Conservation (phyloP, 2,888 invertebrate species). For the Leptinotarsa haldemani region DNA sequence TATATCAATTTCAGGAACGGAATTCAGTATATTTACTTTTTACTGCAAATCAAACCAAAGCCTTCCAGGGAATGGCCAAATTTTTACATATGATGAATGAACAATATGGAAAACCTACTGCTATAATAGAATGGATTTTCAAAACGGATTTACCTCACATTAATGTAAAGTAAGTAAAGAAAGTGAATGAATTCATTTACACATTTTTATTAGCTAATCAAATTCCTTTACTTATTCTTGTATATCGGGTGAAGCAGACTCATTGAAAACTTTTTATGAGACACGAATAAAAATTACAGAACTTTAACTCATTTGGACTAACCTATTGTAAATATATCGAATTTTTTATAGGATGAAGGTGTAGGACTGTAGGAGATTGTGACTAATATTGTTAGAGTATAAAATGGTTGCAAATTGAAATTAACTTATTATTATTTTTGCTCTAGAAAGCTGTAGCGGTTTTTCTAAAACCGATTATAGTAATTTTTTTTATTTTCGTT, state of each 20-base stretch:
- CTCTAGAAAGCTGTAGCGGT: too few species aligned
- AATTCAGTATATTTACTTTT: conserved; percentile 67
- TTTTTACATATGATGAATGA: conserved; percentile 35
- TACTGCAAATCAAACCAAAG: conserved; percentile 66
- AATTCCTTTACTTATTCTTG: neutral
- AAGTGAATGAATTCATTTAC: neutral
- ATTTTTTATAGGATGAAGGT: too few species aligned
- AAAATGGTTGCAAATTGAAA: too few species aligned
- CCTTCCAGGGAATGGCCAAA: conserved; percentile 48
- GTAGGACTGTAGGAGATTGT: too few species aligned
- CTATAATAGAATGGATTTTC: conserved; percentile 41
- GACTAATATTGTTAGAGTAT: too few species aligned
- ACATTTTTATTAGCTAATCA: neutral
- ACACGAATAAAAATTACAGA: too few species aligned
- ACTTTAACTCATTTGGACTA: too few species aligned
- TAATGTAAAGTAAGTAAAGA: conserved; percentile 46
- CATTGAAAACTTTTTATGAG: too few species aligned
- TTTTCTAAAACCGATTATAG: too few species aligned
- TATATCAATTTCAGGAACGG: conserved; percentile 59
- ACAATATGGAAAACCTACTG: conserved; percentile 43
- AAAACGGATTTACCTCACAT: conserved; percentile 38
- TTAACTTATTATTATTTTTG: too few species aligned
- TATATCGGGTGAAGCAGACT: neutral
- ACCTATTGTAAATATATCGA: too few species aligned
- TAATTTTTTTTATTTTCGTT: too few species aligned